Base-by-base conservation (phyloP, 2,113 vertebrate species). In the Motacilla tschutschensis region DNA sequence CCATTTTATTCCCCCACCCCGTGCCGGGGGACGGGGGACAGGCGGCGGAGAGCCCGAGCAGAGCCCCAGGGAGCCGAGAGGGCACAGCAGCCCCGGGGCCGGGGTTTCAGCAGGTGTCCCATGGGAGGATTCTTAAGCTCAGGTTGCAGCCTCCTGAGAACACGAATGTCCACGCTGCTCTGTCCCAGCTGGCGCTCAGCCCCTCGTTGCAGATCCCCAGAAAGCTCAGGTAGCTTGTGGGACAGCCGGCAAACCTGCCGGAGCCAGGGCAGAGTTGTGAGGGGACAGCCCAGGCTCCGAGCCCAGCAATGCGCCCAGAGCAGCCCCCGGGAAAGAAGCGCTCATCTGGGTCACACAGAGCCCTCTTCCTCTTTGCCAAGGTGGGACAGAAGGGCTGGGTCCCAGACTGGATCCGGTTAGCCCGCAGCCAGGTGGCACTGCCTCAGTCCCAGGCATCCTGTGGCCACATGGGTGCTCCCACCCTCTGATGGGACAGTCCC, bases 131-230 rank as follows among this genome's bases (percentile, higher is more conserved):
- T 3, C 48, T 50, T 7, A 50, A 29, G 17, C 26, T 50, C 26
- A 0, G 16, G 17, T 50, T 50, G 17, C 12, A 22, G 17, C 10
- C 25, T 17, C 26, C 48, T 29, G 26, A 50, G 26, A 50, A 50
- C 16, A 17, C 16, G 48, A 50, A 50, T 50, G 48, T 17, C 48
- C 48, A 50, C 26, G 47, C 33, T 50, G 14, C 5, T 33, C 17
- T n/a, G 31, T 78, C 59, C 46, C 4, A 2, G 7, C 54, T 3
- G 0, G 38, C 57, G 19, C 64, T 62, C 74, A 92, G 95, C 66
- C 96, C 93, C 71, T 96, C 89, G 0, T 36, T 95, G 33, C 28
- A 18, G 41, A 95, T 44, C 48, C 95, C 95, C n/a, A 94, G 76
- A 57, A 95, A 73, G 51, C 88, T 91, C n/a, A 41, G 40, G 51